A percentile compares a stretch with the other conserved stretches of the same genome.
Evolutionary conservation across 2,888 invertebrate species (phyloP).

Genomic region (Smittia aterrima): DNA sequence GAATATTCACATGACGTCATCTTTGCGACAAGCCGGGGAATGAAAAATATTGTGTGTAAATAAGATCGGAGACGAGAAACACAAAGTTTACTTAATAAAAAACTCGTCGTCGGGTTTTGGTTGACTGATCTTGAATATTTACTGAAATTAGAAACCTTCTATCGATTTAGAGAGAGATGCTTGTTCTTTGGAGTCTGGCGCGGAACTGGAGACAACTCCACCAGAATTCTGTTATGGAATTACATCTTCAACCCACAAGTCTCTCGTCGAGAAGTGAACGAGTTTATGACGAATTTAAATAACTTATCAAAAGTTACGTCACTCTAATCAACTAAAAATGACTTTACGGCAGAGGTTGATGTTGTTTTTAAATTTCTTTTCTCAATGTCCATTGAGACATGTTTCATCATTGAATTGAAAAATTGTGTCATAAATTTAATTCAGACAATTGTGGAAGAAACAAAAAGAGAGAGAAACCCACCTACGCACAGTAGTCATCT

Average conservation of each 20-base stretch:
- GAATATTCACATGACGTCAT: constrained; percentile 14
- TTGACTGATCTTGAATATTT: background rate
- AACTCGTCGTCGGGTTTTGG: background rate
- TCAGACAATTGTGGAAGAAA: background rate
- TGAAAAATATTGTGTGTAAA: background rate
- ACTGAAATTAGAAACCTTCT: background rate
- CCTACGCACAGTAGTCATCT: background rate
- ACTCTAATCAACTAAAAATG: too few relatives aligned
- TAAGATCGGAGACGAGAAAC: too few relatives aligned
- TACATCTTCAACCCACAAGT: background rate
- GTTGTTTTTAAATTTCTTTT: too few relatives aligned
- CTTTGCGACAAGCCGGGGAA: background rate
- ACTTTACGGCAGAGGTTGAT: too few relatives aligned
- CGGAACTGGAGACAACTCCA: background rate
- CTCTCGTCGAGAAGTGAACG: background rate
- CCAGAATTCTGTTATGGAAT: background rate
- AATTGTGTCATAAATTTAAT: constrained; percentile 6
- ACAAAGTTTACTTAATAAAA: background rate
- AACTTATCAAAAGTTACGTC: background rate
- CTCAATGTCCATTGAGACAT: too few relatives aligned
- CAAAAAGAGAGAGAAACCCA: background rate
- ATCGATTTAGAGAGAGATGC: background rate
- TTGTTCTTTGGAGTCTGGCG: background rate
- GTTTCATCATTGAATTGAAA: background rate
- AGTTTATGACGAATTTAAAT: background rate